Evolutionary conservation across 2,113 vertebrate species (phyloP), one percentile per base, ranked within the genome.

Genomic region (Pycnonotus jocosus): DNA sequence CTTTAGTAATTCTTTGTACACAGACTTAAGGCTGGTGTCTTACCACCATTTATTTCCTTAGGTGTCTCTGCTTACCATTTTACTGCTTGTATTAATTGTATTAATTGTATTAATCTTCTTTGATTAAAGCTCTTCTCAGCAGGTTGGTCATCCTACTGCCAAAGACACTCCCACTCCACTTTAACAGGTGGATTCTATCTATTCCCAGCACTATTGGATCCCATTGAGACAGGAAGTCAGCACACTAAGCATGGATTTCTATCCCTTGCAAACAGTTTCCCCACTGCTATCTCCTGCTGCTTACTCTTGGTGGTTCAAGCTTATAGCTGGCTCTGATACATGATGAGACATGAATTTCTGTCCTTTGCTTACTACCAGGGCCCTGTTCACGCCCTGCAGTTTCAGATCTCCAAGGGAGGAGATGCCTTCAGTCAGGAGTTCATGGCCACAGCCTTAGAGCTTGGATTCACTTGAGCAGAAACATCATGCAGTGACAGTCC

Each of bases 311-410:
- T 37, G 8, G 9, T 68, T 83, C 38, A 81, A 44, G 25, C 9
- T 58, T 38, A 33, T 5, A 48, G 14, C 3, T 76, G 53, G 6
- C 25, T 76, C 53, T 31, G 37, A 31, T 53, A 22, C 0, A 0
- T 68, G 25, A n/a, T 2, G 2, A 48, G 47, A 40, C 0, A 4
- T 21, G 18, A 28, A 13, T 54, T 84, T 90, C 37, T 88, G 8
- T 9, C 24, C 30, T 14, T 61, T 74, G 6, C 6, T 20, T 70
- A 4, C 50, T 74, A 48, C 15, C 57, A 57, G 19, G 15, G 45
- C 7, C 2, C 7, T 58, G 12, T 8, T n/a, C 9, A 42, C 0
- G 0, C 30, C 47, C 58, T 64, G 9, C 12, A 54, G 14, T 60
- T 72, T 80, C 68, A 77, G 12, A 33, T 72, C 27, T 86, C 18